phyloP scores from a whole-genome alignment of 2,113 vertebrate genomes.

The Bubo bubo region DNA sequence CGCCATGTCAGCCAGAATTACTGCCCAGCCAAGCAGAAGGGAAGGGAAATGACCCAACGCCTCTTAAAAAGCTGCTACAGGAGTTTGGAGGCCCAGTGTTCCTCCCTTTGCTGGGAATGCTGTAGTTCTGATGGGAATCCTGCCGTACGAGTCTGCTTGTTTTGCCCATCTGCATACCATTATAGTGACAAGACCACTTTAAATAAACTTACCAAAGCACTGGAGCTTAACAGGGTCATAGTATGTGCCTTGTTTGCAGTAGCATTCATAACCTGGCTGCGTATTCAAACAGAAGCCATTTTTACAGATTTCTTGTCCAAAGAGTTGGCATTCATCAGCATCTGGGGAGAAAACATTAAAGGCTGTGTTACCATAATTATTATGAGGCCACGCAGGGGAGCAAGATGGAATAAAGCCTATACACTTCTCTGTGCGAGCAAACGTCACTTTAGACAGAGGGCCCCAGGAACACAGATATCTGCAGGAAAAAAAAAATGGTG shows the following conservation, averaged over 20 bases:
- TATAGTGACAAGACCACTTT: not conserved
- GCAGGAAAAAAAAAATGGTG: not conserved
- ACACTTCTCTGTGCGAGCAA: not conserved
- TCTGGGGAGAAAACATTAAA: constrained; percentile 75
- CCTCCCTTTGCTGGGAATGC: not conserved
- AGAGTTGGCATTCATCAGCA: constrained; percentile 93
- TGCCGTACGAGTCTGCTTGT: not conserved
- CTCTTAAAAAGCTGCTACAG: constrained; percentile 16
- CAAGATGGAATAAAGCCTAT: not conserved
- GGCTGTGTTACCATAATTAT: not conserved
- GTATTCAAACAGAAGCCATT: constrained; percentile 92
- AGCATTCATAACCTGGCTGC: constrained; percentile 89
- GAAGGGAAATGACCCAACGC: constrained; percentile 14
- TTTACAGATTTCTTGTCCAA: constrained; percentile 94
- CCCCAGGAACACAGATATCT: not conserved
- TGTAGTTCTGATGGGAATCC: not conserved
- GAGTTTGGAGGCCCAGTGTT: not conserved
- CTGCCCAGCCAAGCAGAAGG: constrained; percentile 12
- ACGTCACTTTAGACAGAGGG: not conserved
- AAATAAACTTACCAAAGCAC: constrained; percentile 87
- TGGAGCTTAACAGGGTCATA: constrained; percentile 90
- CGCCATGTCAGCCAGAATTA: not conserved
- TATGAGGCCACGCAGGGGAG: not conserved
- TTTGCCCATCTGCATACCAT: constrained; percentile 42
- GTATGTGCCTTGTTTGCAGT: constrained; percentile 93